Evolutionary conservation across 2,113 vertebrate genomes (phyloP), one percentile per base, ranked within the genome.

Genomic region (Phrynocephalus versicolor): DNA sequence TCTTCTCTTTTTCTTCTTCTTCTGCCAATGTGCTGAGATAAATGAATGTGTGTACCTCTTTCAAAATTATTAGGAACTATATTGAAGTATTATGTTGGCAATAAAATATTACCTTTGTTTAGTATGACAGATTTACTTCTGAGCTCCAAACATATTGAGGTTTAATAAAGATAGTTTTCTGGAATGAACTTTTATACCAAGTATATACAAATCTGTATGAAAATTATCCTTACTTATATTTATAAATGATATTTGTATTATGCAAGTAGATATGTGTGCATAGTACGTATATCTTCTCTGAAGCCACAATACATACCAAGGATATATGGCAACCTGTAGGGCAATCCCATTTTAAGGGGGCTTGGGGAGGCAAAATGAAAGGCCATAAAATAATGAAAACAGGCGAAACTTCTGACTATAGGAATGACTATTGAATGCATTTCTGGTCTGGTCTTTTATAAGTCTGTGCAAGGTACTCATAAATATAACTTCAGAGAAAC

Each of bases 121-220:
- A 71, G 72, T 69, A 73, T 85, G 73, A 30, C 76, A 82, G 65
- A 78, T 82, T 58, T 77, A 73, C 27, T 37, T 73, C 83, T 85
- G 60, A 73, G 15, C 73, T 72, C 27, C 37, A 30, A 41, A 78
- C 79, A 72, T 7, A 45, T 77, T 64, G 76, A 62, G 55, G 82
- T 81, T 78, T 39, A 82, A 35, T 73, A 39, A 80, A 71, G 39
- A 69, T 72, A 41, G 71, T 6, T 51, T 51, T 51, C 5, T 51
- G 45, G 45, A n/a, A n/a, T n/a, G n/a, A n/a, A n/a, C n/a, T n/a
- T n/a, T n/a, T n/a, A n/a, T n/a, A n/a, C n/a, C 45, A 51, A 51
- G 10, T 10, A 51, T 30, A 16, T 55, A 13, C n/a, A 73, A 76
- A 33, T 55, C 78, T 80, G 15, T 0, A 0, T 23, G 2, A 62